A percentile compares a stretch with the other conserved stretches of the same genome.
These are phyloP conservation scores for Cyclura pinguis DNA, from an alignment of 2,797 vertebrate species.

Conservation along the genomic window DNA sequence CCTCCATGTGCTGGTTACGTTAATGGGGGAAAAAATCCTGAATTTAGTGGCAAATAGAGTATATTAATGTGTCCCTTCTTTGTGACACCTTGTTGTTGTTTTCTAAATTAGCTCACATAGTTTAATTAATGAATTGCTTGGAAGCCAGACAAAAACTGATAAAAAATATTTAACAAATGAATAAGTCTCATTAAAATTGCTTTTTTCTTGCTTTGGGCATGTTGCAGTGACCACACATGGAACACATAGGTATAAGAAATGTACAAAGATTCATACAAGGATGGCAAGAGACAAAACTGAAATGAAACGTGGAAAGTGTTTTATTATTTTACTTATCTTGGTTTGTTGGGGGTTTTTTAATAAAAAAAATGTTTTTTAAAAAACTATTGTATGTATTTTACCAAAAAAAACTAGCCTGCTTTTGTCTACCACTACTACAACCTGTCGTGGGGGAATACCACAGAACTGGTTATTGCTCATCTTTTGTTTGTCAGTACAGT, in stretches of 20 bases:
- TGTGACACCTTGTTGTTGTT: not conserved
- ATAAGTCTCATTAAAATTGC: not conserved
- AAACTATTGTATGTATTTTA: too few species aligned
- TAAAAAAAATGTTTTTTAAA: too few species aligned
- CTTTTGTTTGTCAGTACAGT: too few species aligned
- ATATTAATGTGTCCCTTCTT: too few species aligned
- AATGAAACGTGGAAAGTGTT: not conserved
- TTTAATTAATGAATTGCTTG: not conserved
- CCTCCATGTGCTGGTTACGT: not conserved
- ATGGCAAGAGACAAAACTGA: not conserved
- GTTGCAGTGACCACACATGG: not conserved
- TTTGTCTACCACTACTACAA: too few species aligned
- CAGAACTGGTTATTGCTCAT: too few species aligned
- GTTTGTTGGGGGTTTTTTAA: too few species aligned
- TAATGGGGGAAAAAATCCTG: not conserved
- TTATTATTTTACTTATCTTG: too few species aligned
- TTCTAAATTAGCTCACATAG: not conserved
- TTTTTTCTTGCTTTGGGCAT: not conserved
- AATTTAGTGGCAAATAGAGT: not conserved
- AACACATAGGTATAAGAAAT: not conserved
- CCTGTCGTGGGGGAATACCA: too few species aligned
- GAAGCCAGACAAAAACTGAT: not conserved
- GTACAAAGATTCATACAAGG: not conserved
- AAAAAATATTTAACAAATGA: not conserved
- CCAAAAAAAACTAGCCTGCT: too few species aligned